These are phyloP conservation scores for Lagenorhynchus albirostris DNA, from an alignment of 2,113 vertebrate genomes.

Conservation along the genomic window DNA sequence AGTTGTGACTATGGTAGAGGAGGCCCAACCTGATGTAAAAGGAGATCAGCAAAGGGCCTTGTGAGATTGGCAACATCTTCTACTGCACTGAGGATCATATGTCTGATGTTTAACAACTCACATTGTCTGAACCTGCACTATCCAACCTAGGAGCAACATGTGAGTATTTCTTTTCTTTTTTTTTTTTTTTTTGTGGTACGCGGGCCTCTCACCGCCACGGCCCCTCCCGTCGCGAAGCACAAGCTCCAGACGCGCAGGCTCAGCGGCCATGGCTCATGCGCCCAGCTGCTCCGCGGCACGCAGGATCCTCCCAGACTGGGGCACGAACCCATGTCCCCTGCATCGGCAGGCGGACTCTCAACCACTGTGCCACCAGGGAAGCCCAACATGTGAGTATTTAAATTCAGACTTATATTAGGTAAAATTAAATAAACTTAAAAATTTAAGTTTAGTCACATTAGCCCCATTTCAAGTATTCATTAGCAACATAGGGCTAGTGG, in stretches of 20 bases:
- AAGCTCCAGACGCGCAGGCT: too few species aligned
- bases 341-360: too few species aligned
- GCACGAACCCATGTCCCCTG: too few species aligned
- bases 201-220: too few species aligned
- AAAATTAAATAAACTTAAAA: background rate
- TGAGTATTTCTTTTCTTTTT: background rate
- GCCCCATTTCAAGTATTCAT: background rate
- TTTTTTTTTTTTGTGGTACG: too few species aligned
- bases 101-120: background rate
- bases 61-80: background rate
- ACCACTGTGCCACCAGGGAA: too few species aligned
- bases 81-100: background rate
- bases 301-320: too few species aligned
- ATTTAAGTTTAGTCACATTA: background rate
- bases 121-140: background rate
- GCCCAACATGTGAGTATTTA: background rate
- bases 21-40: background rate
- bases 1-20: background rate
- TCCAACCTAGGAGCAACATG: background rate
- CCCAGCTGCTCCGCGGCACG: too few species aligned
- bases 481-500: background rate
- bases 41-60: background rate
- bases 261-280: too few species aligned
- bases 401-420: background rate
- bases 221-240: too few species aligned